Conservation (phyloP, 2,888 invertebrate species). For the Calameuta pallipes region DNA sequence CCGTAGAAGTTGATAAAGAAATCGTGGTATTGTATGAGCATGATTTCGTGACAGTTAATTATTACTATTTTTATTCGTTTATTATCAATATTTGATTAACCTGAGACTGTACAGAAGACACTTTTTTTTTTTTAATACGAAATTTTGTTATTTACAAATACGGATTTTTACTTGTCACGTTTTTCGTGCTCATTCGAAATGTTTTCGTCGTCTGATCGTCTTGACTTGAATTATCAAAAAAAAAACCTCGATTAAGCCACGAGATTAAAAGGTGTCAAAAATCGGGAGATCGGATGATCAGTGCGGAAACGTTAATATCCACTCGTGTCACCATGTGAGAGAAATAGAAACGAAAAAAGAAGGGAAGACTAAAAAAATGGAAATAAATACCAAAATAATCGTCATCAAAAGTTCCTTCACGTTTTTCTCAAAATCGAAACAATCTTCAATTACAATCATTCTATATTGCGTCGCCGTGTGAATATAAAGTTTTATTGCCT, state of each 20-base stretch:
- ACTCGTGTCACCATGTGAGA: neutral
- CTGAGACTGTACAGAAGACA: neutral
- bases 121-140: neutral
- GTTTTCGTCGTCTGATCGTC: neutral
- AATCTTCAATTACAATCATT: constrained; percentile 9
- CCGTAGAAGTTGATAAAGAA: neutral
- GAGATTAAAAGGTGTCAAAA: neutral
- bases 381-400: neutral
- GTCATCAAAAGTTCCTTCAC: neutral
- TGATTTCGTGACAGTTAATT: neutral
- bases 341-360: neutral
- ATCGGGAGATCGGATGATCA: neutral
- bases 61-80: neutral
- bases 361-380: neutral
- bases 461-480: neutral
- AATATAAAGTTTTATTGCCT: neutral
- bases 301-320: neutral
- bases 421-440: neutral
- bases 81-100: neutral
- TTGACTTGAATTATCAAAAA: neutral
- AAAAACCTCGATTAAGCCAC: neutral
- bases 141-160: too few relatives aligned
- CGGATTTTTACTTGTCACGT: neutral
- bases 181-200: neutral
- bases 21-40: neutral